Percentiles rank a stretch among this genome's conserved stretches.
Conservation (phyloP, 2,797 vertebrate species). For the Ataeniobius toweri region DNA sequence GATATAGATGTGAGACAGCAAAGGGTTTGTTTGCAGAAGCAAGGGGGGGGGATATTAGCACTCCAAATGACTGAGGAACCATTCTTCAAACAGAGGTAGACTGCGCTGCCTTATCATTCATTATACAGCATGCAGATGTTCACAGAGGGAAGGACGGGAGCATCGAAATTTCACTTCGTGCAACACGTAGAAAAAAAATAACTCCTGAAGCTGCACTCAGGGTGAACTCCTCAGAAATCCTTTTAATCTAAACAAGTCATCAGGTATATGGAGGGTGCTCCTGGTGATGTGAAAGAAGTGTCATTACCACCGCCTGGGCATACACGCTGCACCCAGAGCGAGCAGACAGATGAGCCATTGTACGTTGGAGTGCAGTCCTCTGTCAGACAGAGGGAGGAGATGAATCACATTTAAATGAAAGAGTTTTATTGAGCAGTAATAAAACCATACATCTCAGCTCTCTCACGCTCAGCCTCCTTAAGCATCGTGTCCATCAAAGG, state of each 20-base stretch:
- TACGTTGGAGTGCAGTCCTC: conserved; percentile 15
- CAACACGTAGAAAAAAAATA: not conserved
- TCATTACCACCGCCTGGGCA: conserved; percentile 46
- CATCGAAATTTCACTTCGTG: conserved; percentile 16
- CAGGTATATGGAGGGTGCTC: conserved; percentile 56
- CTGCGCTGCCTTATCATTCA: conserved; percentile 34
- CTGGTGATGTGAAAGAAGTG: conserved; percentile 26
- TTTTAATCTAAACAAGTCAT: conserved; percentile 64
- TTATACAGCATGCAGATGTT: conserved; percentile 21
- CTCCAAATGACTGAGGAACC: conserved; percentile 21
- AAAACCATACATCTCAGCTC: conserved; percentile 20
- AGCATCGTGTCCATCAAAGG: conserved; percentile 23
- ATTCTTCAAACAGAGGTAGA: conserved; percentile 31
- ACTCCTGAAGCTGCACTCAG: conserved; percentile 35
- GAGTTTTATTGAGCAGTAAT: conserved; percentile 50
- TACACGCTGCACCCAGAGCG: conserved; percentile 13
- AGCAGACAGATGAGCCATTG: conserved; percentile 51
- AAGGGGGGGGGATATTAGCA: conserved; percentile 18
- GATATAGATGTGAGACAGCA: conserved; percentile 60
- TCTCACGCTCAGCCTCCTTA: not conserved
- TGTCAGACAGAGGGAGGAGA: conserved; percentile 20
- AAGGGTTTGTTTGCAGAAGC: conserved; percentile 24
- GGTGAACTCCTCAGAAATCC: conserved; percentile 52
- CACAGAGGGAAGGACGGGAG: not conserved
- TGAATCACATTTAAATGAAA: conserved; percentile 60